Base-by-base conservation (phyloP, 1,140 invertebrate species). In the Nomia melanderi region DNA sequence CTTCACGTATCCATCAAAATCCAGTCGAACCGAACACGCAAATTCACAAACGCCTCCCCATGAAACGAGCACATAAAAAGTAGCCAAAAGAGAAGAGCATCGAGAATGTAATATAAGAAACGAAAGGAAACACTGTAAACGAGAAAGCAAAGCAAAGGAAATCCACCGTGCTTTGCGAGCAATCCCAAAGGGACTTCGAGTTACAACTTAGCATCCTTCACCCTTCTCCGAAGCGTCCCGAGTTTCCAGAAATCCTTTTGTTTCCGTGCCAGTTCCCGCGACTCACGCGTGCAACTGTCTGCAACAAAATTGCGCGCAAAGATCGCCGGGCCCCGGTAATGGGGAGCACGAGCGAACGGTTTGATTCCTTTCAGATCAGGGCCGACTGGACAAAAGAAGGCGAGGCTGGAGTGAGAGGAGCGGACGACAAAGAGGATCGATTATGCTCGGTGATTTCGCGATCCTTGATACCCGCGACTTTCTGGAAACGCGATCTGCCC, bases 301-400 rank as follows among this genome's bases (percentile, higher is more conserved):
- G 63, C 79, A 72, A 77, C 79, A 72, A 82, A 82, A 81, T 82
- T 82, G 73, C 47, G 73, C 54, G 77, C 64, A 71, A 56, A 74
- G 41, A n/a, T n/a, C n/a, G 62, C 62, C 56, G 62, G 60, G 79
- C 47, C 27, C 27, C 41, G 72, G 41, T 74, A 74, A 74, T 66
- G 47, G 72, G 29, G 62, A n/a, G 41, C 39, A 47, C 39, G 65
- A 25, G 56, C 47, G 23, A 75, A 33, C 39, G 14, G 41, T 44
- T 17, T 44, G 41, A 44, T 44, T 27, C 53, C 3, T 57, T 67
- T 62, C 31, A 64, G 33, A 23, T 14, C 27, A 17, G 20, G 12
- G 23, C 11, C 14, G n/a, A 25, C 25, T 56, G 57, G 50, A 33
- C 65, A 23, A 25, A 31, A 14, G 25, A 57, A 12, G 8, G 17